A percentile compares a stretch with the other conserved stretches of the same genome.
Evolutionary conservation across 2,113 vertebrate genomes (phyloP).

Genomic region (Phocoena phocoena): DNA sequence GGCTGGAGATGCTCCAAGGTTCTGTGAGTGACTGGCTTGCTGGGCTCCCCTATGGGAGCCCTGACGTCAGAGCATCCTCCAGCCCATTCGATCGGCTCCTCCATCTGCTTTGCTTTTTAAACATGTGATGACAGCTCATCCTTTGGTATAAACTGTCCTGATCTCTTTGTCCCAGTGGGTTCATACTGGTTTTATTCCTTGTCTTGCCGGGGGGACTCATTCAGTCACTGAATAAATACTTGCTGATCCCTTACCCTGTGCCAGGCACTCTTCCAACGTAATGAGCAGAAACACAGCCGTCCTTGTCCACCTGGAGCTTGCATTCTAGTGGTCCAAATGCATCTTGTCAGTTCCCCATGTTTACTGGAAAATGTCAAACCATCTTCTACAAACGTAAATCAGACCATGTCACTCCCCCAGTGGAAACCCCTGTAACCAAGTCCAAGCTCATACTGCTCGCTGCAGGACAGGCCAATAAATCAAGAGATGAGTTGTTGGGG

Average conservation of each 20-base stretch:
- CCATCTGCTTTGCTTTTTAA: background rate
- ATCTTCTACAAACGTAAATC: background rate
- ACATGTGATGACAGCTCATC: background rate
- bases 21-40: background rate
- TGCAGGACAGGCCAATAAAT: background rate
- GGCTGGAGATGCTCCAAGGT: background rate
- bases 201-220: background rate
- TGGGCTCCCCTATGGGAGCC: too few relatives aligned
- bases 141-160: background rate
- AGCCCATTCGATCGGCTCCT: fast-evolving
- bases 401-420: background rate
- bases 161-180: background rate
- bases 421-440: background rate
- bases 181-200: background rate
- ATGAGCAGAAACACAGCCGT: background rate
- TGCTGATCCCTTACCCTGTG: background rate
- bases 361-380: background rate
- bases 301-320: background rate
- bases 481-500: background rate
- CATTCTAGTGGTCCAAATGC: fast-evolving
- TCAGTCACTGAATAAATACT: background rate
- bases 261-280: background rate
- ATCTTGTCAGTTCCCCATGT: background rate
- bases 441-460: background rate
- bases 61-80: background rate